Base-by-base conservation (phyloP, 2,888 invertebrate species). In the Acronicta alni region DNA sequence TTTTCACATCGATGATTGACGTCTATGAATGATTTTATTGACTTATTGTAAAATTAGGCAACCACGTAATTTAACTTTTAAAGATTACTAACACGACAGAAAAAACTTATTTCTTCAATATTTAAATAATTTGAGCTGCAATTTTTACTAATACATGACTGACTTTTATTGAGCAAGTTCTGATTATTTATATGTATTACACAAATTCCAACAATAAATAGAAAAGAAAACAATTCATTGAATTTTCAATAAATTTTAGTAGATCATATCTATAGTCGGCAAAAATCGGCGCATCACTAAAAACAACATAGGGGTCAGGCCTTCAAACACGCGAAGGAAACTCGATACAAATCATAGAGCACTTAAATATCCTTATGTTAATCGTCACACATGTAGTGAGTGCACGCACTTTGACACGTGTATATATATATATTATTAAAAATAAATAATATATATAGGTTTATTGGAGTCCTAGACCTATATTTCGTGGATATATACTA, bases 301-400 rank as follows among this genome's bases (percentile, higher is more conserved):
- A n/a, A 69, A 63, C 75, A 72, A 82, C 86, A 93, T 93, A 92
- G 91, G 93, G 94, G 94, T 89, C 85, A 90, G 89, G 83, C 94
- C 94, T 94, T 93, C 90, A 84, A 84, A 82, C 79, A 72, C 67
- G 79, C 79, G 81, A 85, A 85, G 89, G 89, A 87, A 88, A 87
- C 86, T 87, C 85, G 83, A 83, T 87, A 89, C 91, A 92, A 92
- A 92, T 91, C 89, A 91, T 89, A 89, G 86, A 84, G 84, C 84
- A 84, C 86, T 93, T 90, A 91, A 86, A 93, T 91, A 90, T 92
- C 89, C 87, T 90, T 89, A 89, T 88, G 86, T 87, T 89, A 86
- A 87, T 86, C 84, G 82, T 77, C 74, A 79, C 76, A 79, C 76
- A 62, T 74, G 85, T 85, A 91, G 89, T 91, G 60, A 75, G 80